Percentiles rank a stretch among this genome's conserved stretches.
phyloP scores from a whole-genome alignment of 1,140 invertebrate species.

The Cephus cinctus region DNA sequence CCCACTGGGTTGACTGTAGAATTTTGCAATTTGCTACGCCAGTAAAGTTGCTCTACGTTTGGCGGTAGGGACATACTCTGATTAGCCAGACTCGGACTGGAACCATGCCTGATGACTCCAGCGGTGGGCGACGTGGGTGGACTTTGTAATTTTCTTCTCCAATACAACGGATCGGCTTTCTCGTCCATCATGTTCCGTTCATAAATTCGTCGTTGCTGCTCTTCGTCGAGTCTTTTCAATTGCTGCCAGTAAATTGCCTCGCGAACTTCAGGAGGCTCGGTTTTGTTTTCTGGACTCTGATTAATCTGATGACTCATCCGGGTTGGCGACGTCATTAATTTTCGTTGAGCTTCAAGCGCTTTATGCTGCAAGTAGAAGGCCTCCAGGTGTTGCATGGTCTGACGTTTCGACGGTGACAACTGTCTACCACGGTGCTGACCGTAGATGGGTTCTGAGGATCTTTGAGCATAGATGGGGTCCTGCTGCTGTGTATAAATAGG shows the following conservation, averaged over 20 bases:
- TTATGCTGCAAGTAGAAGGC: slow-evolving; percentile 51
- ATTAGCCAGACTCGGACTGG: slow-evolving; percentile 23
- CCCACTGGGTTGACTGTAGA: slow-evolving; percentile 22
- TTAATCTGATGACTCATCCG: slow-evolving; percentile 16
- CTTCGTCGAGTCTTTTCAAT: slow-evolving; percentile 46
- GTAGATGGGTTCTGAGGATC: slow-evolving; percentile 15
- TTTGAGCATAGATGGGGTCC: background rate
- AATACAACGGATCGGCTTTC: slow-evolving; percentile 19
- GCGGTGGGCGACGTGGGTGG: background rate
- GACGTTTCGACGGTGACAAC: slow-evolving; percentile 40
- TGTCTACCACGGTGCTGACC: slow-evolving; percentile 20
- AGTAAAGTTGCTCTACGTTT: slow-evolving; percentile 26
- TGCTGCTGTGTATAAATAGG: slow-evolving; percentile 15
- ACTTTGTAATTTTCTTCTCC: slow-evolving; percentile 20
- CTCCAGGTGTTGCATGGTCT: slow-evolving; percentile 46
- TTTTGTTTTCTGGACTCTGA: no score
- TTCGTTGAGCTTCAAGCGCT: slow-evolving; percentile 39
- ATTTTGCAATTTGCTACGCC: slow-evolving; percentile 23
- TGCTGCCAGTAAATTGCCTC: slow-evolving; percentile 50
- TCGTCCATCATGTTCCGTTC: slow-evolving; percentile 35
- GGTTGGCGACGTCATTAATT: slow-evolving; percentile 16
- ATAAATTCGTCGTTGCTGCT: slow-evolving; percentile 45
- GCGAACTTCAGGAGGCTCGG: slow-evolving; percentile 36
- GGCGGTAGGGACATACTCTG: slow-evolving; percentile 14
- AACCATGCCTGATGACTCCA: slow-evolving; percentile 24